Percentiles rank a stretch among this genome's conserved stretches.
These are phyloP conservation scores for Rallus crepitans DNA, from an alignment of 2,797 vertebrate species.

Conservation along the genomic window DNA sequence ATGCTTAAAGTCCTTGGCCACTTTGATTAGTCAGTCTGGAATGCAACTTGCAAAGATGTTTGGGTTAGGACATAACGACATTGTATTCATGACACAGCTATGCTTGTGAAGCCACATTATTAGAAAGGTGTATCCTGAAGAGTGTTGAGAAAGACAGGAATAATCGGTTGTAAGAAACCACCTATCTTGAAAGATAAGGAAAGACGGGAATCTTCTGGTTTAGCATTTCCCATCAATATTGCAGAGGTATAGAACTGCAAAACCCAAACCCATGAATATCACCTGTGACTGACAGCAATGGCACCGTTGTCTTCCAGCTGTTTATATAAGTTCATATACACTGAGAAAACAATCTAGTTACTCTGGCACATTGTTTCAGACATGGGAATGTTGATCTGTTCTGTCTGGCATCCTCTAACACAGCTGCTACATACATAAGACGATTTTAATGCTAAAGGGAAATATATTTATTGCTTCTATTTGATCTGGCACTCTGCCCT, in stretches of 20 bases:
- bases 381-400: accelerated
- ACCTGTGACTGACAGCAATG: neutral
- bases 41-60: neutral
- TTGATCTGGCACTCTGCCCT: neutral
- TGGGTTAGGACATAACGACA: neutral
- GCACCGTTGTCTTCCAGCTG: neutral
- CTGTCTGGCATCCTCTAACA: neutral
- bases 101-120: neutral
- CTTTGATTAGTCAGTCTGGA: neutral
- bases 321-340: neutral
- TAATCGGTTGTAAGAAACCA: neutral
- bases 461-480: neutral
- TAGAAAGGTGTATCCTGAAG: neutral
- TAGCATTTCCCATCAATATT: neutral
- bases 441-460: neutral
- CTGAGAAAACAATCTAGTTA: neutral
- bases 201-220: neutral
- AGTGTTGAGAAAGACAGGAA: neutral
- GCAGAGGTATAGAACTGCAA: neutral
- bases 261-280: neutral
- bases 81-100: neutral
- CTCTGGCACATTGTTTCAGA: neutral
- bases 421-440: neutral
- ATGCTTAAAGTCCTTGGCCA: neutral
- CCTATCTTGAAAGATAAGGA: neutral